These are phyloP conservation scores for Drosophila mayri DNA, from an alignment of 1,140 invertebrate species.

Conservation along the genomic window DNA sequence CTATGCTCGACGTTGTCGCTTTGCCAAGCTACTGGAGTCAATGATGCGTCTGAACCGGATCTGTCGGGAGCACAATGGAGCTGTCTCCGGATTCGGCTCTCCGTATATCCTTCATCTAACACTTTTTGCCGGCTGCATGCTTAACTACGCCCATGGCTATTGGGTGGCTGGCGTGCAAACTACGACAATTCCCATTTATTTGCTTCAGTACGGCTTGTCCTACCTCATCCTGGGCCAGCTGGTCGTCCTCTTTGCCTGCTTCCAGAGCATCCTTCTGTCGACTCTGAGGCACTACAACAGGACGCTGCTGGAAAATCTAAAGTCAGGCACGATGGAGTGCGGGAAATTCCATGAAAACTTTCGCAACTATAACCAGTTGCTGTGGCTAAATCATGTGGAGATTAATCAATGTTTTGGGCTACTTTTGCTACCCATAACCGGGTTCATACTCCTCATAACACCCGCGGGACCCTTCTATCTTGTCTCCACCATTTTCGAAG, in stretches of 20 bases:
- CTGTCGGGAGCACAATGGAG: too few relatives aligned
- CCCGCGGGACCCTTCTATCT: conserved; percentile 32
- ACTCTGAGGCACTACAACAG: conserved; percentile 8
- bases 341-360: background rate
- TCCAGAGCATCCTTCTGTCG: conserved; percentile 11
- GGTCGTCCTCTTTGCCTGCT: conserved; percentile 23
- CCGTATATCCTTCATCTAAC: conserved; percentile 6
- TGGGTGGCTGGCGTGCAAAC: conserved; percentile 11
- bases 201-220: conserved; percentile 24
- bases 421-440: conserved; percentile 22
- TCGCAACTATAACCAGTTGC: conserved; percentile 15
- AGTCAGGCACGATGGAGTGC: background rate
- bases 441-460: conserved; percentile 28
- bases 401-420: conserved; percentile 17
- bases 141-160: conserved; percentile 33
- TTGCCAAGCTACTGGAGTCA: conserved; percentile 10
- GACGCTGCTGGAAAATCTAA: background rate
- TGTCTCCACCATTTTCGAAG: conserved; percentile 29
- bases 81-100: too few relatives aligned
- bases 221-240: conserved; percentile 29
- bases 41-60: conserved; percentile 9
- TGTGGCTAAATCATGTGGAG: conserved; percentile 10
- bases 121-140: conserved; percentile 6
- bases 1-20: conserved; percentile 16
- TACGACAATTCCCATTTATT: conserved; percentile 9